These are phyloP conservation scores for Nasua narica DNA, from an alignment of 2,797 vertebrate species.

Conservation along the genomic window DNA sequence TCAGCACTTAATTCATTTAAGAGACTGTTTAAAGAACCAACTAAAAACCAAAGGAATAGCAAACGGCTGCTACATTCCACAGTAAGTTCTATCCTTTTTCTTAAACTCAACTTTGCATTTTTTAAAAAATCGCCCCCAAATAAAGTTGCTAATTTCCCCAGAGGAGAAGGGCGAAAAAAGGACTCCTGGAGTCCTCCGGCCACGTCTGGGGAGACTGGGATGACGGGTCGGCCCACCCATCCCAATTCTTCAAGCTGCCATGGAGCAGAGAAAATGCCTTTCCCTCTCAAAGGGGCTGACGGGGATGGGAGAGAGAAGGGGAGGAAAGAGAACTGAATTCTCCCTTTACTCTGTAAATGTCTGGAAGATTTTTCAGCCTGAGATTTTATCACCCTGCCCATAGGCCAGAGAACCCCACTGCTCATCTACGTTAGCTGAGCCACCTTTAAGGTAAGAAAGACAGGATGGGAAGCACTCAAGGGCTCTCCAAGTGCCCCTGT, in stretches of 20 bases:
- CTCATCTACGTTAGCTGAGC: neutral
- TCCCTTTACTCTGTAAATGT: neutral
- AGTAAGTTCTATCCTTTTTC: neutral
- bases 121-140: neutral
- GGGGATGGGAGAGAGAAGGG: too few species aligned
- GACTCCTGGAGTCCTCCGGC: neutral
- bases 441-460: neutral
- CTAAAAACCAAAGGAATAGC: neutral
- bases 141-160: neutral
- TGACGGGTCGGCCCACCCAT: neutral
- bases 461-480: neutral
- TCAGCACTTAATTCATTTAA: slow-evolving; percentile 60
- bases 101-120: neutral
- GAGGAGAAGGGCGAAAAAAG: neutral
- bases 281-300: neutral
- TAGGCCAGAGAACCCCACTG: neutral
- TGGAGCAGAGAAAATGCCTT: neutral
- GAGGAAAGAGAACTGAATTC: neutral
- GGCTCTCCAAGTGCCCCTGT: neutral
- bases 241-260: neutral
- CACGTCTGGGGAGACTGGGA: neutral
- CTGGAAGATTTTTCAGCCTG: neutral
- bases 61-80: neutral
- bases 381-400: neutral
- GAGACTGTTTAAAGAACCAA: slow-evolving; percentile 51